Percentiles rank a stretch among this genome's conserved stretches.
Conservation (phyloP, 2,888 invertebrate species). For the Meloe dianella region DNA sequence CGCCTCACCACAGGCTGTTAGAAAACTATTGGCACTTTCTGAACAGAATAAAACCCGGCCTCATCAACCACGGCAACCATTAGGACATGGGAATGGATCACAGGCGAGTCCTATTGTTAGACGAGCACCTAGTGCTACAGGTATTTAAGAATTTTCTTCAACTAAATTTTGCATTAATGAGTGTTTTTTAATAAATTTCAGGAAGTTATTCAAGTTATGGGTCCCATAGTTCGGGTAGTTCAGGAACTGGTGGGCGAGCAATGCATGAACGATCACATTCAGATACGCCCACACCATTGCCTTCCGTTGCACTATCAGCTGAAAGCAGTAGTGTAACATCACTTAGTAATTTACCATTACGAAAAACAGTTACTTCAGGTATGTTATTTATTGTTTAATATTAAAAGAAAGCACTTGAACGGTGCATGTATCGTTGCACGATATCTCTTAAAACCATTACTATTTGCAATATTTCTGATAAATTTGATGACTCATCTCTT, state of each 20-base stretch:
- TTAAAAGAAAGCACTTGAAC: neutral
- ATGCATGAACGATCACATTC: constrained; percentile 91
- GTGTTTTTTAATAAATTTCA: constrained; percentile 30
- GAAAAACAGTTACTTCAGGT: constrained; percentile 81
- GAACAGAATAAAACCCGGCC: constrained; percentile 88
- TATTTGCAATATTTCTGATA: neutral
- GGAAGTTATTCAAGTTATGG: constrained; percentile 65
- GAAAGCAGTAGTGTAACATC: constrained; percentile 96
- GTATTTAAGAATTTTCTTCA: constrained; percentile 38
- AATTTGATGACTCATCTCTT: constrained; percentile 23
- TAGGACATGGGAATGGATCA: constrained; percentile 63
- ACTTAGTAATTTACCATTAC: constrained; percentile 84
- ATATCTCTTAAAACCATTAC: constrained; percentile 1
- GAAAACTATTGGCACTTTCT: constrained; percentile 91
- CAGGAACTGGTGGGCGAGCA: constrained; percentile 62
- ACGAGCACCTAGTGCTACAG: constrained; percentile 62
- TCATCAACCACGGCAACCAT: constrained; percentile 79
- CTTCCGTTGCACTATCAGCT: constrained; percentile 87
- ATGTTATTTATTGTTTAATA: constrained; percentile 45
- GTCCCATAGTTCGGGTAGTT: constrained; percentile 61
- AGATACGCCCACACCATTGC: constrained; percentile 83
- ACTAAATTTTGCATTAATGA: neutral
- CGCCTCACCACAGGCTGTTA: constrained; percentile 95
- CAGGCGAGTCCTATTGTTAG: constrained; percentile 69
- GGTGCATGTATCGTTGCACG: constrained; percentile 16